Percentiles rank a stretch among this genome's conserved stretches.
Evolutionary conservation across 2,888 invertebrate genomes (phyloP).

Genomic region (Macrostomum cliftonense): DNA sequence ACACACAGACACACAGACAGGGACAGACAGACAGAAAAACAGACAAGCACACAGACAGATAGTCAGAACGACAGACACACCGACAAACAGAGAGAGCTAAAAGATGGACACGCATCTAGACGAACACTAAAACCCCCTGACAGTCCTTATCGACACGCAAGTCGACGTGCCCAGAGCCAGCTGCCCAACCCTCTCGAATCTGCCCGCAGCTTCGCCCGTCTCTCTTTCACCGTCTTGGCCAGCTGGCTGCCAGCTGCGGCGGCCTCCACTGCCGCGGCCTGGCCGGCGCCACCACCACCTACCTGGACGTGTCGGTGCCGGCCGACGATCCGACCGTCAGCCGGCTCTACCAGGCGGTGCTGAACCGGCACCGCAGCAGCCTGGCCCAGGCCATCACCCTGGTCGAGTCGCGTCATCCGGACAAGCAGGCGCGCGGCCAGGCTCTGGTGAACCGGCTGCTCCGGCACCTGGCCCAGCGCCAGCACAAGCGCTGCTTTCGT

Average conservation of each 20-base stretch:
- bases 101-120: no score
- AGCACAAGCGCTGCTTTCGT: not conserved
- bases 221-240: slow-evolving; percentile 4
- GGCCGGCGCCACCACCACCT: not conserved
- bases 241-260: slow-evolving; percentile 5
- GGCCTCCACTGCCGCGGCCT: not conserved
- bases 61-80: no score
- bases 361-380: slow-evolving; percentile 28
- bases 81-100: no score
- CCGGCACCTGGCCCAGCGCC: slow-evolving; percentile 17
- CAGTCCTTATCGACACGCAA: no score
- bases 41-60: no score
- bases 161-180: no score
- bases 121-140: no score
- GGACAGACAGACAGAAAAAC: no score
- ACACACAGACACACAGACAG: no score
- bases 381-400: slow-evolving; percentile 41
- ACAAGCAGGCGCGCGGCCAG: slow-evolving; percentile 36
- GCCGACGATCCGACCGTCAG: slow-evolving; percentile 16
- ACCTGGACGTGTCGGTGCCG: not conserved
- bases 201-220: not conserved
- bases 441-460: slow-evolving; percentile 28
- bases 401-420: slow-evolving; percentile 38
- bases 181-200: no score
- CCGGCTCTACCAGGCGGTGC: slow-evolving; percentile 19